Evolutionary conservation across 2,797 vertebrate species (phyloP), one percentile per base, ranked within the genome.

Genomic region (Gobionotothen gibberifrons): DNA sequence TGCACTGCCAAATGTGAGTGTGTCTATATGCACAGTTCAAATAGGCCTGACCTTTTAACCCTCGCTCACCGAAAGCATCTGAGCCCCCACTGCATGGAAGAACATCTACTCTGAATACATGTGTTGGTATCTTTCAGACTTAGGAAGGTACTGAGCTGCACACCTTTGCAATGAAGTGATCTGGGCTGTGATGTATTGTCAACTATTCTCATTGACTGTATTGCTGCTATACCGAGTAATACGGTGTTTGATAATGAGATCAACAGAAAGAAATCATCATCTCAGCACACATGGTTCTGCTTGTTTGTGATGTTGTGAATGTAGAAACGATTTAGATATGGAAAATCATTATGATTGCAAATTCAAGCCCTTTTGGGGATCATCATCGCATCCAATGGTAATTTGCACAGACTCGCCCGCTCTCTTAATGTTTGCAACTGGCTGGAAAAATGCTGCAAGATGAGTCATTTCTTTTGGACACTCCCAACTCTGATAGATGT

Each of bases 401-500:
- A 86, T 78, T 61, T 76, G 61, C 68, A 74, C 82, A 80, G 79
- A 81, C 82, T 81, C 74, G 72, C 78, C 69, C 16, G 65, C 73
- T 83, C 61, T 57, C 65, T 77, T 87, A 76, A 89, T 72, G 47
- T 68, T 81, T 64, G 16, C 49, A 64, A 73, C 60, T 54, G 71
- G 46, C 48, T 53, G 11, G 21, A 66, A 82, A 80, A 78, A 69
- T 8, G 19, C 10, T 69, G n/a, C 49, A 76, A 74, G 79, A 72
- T 3, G 48, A 65, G 42, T 83, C 56, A 49, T 17, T 13, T 21
- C 68, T 40, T 22, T 26, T 17, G 14, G 16, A 65, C 64, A 16
- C n/a, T 3, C 5, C 10, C 39, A 11, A 43, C 29, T 52, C 14
- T 75, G 21, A 57, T 43, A 64, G 55, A 64, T 9, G 19, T 44